phyloP scores from a whole-genome alignment of 2,113 vertebrate species.

The Crocuta crocuta region DNA sequence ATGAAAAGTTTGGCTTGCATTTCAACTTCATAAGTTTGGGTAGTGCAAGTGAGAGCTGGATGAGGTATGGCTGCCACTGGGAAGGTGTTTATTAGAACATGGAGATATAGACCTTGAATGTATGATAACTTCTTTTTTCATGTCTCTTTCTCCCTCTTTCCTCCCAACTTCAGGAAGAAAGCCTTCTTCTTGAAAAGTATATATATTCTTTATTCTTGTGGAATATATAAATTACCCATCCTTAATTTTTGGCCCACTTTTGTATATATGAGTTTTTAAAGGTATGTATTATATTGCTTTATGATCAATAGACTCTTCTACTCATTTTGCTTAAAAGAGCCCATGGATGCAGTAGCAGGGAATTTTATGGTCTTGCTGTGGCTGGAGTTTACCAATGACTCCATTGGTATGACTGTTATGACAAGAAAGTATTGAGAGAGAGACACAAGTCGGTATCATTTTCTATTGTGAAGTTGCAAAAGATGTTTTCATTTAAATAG shows the following conservation, averaged over 20 bases:
- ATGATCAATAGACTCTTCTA: background rate
- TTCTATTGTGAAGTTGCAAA: background rate
- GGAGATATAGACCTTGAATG: background rate
- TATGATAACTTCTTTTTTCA: background rate
- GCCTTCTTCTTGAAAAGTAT: background rate
- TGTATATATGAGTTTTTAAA: background rate
- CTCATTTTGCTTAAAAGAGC: conserved; percentile 30
- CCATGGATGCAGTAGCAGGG: background rate
- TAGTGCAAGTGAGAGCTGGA: conserved; percentile 15
- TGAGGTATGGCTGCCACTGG: background rate
- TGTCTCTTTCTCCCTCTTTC: background rate
- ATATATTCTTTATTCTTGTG: background rate
- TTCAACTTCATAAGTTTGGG: background rate
- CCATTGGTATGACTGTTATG: background rate
- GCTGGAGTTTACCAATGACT: background rate
- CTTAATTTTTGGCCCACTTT: conserved; percentile 54
- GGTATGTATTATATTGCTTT: conserved; percentile 9
- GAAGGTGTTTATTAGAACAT: background rate
- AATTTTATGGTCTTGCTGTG: conserved; percentile 15
- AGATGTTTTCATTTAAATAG: conserved; percentile 44
- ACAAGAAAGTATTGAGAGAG: background rate
- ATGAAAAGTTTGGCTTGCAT: background rate
- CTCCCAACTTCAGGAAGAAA: conserved; percentile 28
- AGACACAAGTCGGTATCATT: background rate
- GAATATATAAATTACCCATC: background rate